Evolutionary conservation across 2,797 vertebrate genomes (phyloP).

Genomic region (Chromis chromis): DNA sequence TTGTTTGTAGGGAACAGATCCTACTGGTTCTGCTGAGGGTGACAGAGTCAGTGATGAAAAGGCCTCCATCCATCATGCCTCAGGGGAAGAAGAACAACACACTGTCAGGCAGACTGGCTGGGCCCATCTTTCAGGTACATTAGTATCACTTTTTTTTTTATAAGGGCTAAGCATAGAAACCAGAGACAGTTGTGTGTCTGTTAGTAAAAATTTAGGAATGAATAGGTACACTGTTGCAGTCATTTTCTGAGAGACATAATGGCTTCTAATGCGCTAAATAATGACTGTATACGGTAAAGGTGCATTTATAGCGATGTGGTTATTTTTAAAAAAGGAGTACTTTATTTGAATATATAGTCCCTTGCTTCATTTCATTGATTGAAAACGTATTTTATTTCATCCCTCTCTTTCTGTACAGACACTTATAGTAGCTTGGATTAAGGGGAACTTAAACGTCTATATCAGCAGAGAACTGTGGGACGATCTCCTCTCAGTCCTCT

Average conservation of each 20-base stretch:
- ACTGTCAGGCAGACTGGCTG: constrained; percentile 95
- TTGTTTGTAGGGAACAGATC: constrained; percentile 92
- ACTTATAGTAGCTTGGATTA: constrained; percentile 99
- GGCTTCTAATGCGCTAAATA: too few relatives aligned
- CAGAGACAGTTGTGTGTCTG: background rate
- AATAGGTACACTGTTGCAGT: background rate
- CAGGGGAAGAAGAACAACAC: constrained; percentile 93
- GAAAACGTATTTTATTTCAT: background rate
- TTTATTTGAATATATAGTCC: too few relatives aligned
- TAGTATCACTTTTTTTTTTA: background rate
- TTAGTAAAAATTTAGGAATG: background rate
- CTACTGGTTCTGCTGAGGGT: constrained; percentile 96
- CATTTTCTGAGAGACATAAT: too few relatives aligned
- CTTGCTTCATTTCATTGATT: background rate
- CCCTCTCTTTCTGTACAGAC: constrained; percentile 84
- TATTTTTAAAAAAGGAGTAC: too few relatives aligned
- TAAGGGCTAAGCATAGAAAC: background rate
- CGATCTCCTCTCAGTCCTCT: constrained; percentile 94
- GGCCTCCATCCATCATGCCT: constrained; percentile 93
- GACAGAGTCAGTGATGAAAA: constrained; percentile 97
- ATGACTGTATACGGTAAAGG: too few relatives aligned
- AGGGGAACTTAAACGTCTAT: constrained; percentile 98
- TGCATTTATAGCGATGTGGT: background rate
- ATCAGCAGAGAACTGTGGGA: constrained; percentile 99
- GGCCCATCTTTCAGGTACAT: constrained; percentile 94